Conservation (phyloP, 2,888 invertebrate species). For the Plusia festucae region DNA sequence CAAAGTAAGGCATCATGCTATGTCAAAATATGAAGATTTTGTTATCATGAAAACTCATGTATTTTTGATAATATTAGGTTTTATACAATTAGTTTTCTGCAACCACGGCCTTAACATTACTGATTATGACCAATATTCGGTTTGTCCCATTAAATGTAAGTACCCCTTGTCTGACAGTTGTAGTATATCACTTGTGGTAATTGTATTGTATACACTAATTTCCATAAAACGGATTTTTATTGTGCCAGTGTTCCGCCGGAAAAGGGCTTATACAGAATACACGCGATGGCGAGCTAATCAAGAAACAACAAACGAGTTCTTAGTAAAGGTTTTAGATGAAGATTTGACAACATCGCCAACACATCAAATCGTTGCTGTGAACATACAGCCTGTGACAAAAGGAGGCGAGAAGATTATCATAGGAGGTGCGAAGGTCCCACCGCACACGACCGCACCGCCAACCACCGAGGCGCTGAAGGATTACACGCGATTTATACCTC, state of each 20-base stretch:
- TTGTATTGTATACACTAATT: conserved; percentile 11
- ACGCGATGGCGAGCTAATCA: conserved; percentile 79
- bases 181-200: neutral
- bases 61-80: conserved; percentile 79
- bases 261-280: conserved; percentile 77
- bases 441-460: conserved; percentile 50
- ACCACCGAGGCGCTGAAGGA: conserved; percentile 61
- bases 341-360: conserved; percentile 68
- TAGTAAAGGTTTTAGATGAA: conserved; percentile 85
- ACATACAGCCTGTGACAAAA: conserved; percentile 72
- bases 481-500: conserved; percentile 79
- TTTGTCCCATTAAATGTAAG: conserved; percentile 77
- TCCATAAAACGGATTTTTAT: conserved; percentile 15
- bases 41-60: conserved; percentile 81
- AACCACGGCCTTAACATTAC: conserved; percentile 66
- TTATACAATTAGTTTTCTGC: conserved; percentile 73
- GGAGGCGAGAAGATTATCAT: conserved; percentile 76
- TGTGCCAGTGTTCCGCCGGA: conserved; percentile 72
- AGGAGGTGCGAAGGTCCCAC: conserved; percentile 74
- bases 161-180: conserved; percentile 29
- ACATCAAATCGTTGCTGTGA: conserved; percentile 74
- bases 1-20: conserved; percentile 64
- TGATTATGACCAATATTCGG: conserved; percentile 65
- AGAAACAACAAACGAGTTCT: conserved; percentile 76
- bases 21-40: conserved; percentile 78